Conservation (phyloP, 2,797 vertebrate species). For the Squalus acanthias region DNA sequence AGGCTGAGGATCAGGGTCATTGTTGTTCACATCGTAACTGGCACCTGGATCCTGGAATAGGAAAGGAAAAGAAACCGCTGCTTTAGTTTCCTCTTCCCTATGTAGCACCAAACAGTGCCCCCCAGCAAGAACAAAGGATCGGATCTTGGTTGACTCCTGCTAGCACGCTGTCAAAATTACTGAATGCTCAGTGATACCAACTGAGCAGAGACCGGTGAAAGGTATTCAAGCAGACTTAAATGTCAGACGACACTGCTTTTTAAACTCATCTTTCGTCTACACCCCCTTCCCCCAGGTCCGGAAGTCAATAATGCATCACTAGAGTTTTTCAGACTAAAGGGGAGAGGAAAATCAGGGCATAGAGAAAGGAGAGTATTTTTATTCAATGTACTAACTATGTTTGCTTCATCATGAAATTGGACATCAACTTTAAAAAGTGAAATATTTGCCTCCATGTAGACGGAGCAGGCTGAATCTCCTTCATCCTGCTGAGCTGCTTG, state of each 20-base stretch:
- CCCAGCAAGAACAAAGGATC: no score
- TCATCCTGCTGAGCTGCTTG: background rate
- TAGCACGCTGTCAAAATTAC: background rate
- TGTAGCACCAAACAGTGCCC: no score
- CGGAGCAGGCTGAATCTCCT: background rate
- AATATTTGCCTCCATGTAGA: background rate
- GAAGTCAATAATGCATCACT: background rate
- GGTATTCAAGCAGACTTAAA: background rate
- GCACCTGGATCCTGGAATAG: conserved; percentile 78
- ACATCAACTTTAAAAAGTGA: background rate
- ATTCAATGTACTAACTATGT: background rate
- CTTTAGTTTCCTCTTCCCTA: background rate
- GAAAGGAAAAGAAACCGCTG: conserved; percentile 31
- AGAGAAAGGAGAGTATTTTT: background rate
- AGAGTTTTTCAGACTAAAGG: background rate
- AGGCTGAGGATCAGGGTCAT: conserved; percentile 89
- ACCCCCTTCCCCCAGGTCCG: background rate
- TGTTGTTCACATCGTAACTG: conserved; percentile 94
- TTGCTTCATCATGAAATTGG: background rate
- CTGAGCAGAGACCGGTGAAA: background rate
- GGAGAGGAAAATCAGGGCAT: background rate
- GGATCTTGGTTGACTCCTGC: background rate
- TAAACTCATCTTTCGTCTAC: background rate
- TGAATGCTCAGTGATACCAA: background rate
- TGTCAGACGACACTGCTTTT: background rate